phyloP scores from a whole-genome alignment of 2,113 vertebrate species.

The Abramis brama region DNA sequence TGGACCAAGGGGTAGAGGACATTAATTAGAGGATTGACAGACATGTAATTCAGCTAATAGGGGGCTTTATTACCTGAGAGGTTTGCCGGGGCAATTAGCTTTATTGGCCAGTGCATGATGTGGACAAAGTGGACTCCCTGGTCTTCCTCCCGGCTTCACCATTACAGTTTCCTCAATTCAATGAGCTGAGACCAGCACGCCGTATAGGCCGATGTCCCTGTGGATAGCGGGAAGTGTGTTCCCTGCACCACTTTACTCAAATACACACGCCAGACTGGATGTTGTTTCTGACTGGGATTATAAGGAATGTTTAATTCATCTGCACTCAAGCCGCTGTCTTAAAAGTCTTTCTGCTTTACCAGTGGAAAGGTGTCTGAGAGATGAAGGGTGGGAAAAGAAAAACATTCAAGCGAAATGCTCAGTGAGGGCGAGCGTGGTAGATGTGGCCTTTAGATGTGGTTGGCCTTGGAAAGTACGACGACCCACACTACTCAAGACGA shows the following conservation, averaged over 20 bases:
- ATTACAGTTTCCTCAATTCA: conserved; percentile 43
- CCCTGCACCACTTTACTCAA: conserved; percentile 24
- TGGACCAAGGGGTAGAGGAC: conserved; percentile 56
- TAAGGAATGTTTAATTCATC: conserved; percentile 54
- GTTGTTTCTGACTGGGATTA: conserved; percentile 46
- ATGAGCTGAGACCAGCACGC: conserved; percentile 70
- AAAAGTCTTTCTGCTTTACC: conserved; percentile 46
- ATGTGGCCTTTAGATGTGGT: conserved; percentile 52
- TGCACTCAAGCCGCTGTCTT: conserved; percentile 46
- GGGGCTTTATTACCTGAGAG: conserved; percentile 78
- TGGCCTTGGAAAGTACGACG: conserved; percentile 52
- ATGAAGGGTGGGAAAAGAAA: conserved; percentile 30
- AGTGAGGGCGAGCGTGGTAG: conserved; percentile 25
- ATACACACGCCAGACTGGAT: conserved; percentile 29
- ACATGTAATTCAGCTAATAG: conserved; percentile 77
- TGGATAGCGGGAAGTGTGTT: neutral
- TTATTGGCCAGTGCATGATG: conserved; percentile 78
- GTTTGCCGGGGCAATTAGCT: conserved; percentile 77
- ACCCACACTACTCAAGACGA: conserved; percentile 36
- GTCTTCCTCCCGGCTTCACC: conserved; percentile 59
- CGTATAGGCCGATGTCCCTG: conserved; percentile 13
- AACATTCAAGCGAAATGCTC: conserved; percentile 44
- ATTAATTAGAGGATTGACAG: conserved; percentile 79
- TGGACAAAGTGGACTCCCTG: conserved; percentile 71
- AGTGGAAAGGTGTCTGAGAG: conserved; percentile 34